Percentiles rank a stretch among this genome's conserved stretches.
phyloP scores from a whole-genome alignment of 2,888 invertebrate genomes.

The Galerucella nymphaeae region DNA sequence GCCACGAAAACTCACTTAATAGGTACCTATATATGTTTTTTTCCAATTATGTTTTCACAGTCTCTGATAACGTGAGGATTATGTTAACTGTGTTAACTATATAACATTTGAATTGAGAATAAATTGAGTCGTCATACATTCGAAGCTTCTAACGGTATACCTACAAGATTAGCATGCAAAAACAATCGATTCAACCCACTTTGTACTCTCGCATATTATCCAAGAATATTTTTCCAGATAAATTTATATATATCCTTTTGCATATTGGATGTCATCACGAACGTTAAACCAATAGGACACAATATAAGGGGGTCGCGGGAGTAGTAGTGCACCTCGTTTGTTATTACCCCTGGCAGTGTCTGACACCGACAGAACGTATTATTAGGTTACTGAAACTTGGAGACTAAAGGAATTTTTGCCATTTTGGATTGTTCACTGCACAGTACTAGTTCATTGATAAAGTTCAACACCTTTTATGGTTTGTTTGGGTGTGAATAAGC shows the following conservation, averaged over 20 bases:
- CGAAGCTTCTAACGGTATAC: neutral
- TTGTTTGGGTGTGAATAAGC: conserved; percentile 28
- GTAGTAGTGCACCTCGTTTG: conserved; percentile 16
- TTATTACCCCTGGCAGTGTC: conserved; percentile 38
- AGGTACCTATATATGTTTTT: no score
- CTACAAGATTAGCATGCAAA: conserved; percentile 35
- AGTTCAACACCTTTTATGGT: conserved; percentile 13
- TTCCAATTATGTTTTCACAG: no score
- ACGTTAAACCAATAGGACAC: conserved; percentile 22
- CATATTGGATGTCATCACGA: conserved; percentile 42
- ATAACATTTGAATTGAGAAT: neutral
- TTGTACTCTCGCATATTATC: conserved; percentile 26
- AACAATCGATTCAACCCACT: conserved; percentile 38
- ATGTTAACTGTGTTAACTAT: no score
- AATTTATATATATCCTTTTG: conserved; percentile 35
- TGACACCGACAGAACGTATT: conserved; percentile 50
- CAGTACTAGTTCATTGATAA: conserved; percentile 26
- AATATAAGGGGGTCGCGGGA: conserved; percentile 8
- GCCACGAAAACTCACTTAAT: no score
- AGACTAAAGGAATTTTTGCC: conserved; percentile 40
- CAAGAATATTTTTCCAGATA: conserved; percentile 18
- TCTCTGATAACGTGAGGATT: neutral
- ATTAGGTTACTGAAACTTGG: conserved; percentile 39
- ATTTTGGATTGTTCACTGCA: conserved; percentile 28
- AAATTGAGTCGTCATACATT: neutral